Percentiles rank a stretch among this genome's conserved stretches.
These are phyloP conservation scores for Ophiothrix spiculata DNA, from an alignment of 35 echinoderm and acorn worm genomes.

Conservation along the genomic window DNA sequence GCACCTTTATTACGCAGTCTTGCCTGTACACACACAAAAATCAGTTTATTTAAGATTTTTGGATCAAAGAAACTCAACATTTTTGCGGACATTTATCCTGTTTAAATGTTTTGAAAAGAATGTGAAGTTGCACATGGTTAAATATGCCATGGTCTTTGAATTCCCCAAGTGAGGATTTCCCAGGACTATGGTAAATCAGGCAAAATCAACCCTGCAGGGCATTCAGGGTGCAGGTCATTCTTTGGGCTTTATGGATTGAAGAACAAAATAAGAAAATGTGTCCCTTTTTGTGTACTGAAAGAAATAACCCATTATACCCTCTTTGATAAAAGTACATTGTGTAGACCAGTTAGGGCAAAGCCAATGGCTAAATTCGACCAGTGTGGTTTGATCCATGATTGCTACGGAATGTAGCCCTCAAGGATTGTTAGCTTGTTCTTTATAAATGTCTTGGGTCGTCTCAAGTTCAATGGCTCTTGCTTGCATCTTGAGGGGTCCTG, in stretches of 20 bases:
- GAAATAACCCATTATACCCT: not conserved
- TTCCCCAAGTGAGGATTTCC: not conserved
- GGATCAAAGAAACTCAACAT: not conserved
- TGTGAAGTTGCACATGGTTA: conserved; percentile 1
- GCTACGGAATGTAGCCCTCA: not conserved
- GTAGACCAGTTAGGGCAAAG: not conserved
- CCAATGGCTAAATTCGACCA: not conserved
- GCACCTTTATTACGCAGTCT: not conserved
- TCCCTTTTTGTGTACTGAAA: not conserved
- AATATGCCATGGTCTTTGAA: not conserved
- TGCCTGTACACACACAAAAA: not conserved
- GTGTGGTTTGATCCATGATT: not conserved
- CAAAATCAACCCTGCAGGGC: not conserved
- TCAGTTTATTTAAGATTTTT: not conserved
- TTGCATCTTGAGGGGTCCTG: not conserved
- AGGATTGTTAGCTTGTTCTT: conserved; percentile 4
- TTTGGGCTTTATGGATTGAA: not conserved
- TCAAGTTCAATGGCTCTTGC: not conserved
- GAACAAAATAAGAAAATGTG: not conserved
- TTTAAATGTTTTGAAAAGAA: not conserved
- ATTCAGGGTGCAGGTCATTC: not conserved
- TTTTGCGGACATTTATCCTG: not conserved
- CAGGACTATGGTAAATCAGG: not conserved
- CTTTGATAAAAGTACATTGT: not conserved
- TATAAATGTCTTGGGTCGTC: conserved; percentile 5